Conservation (phyloP, 2,113 vertebrate genomes). For the Alces alces region DNA sequence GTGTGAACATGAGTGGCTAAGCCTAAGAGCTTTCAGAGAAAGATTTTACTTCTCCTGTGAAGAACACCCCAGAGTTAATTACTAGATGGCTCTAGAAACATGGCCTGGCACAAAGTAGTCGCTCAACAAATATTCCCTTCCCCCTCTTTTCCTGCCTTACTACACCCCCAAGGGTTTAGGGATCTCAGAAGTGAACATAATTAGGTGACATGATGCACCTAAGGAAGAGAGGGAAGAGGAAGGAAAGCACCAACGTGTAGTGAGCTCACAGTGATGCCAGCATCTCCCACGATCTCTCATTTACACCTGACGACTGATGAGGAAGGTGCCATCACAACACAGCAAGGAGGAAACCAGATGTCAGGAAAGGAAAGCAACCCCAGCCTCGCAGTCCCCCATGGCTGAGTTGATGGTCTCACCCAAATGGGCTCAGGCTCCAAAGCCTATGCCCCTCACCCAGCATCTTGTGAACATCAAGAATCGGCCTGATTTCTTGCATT, state of each 20-base stretch:
- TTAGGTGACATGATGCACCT: not conserved
- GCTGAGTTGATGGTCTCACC: not conserved
- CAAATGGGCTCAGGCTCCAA: not conserved
- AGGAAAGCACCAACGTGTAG: not conserved
- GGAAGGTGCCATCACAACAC: not conserved
- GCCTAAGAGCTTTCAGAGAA: not conserved
- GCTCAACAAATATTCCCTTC: not conserved
- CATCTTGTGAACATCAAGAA: not conserved
- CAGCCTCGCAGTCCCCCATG: not conserved
- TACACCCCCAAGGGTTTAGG: not conserved
- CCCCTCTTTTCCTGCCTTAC: not conserved
- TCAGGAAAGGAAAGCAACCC: not conserved
- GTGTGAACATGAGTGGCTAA: not conserved
- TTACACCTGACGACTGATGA: not conserved
- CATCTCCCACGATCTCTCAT: not conserved
- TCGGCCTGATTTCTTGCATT: not conserved
- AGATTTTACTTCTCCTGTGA: not conserved
- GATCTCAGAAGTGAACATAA: not conserved
- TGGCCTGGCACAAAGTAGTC: not conserved
- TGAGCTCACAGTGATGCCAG: rapidly evolving
- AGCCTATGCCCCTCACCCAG: not conserved
- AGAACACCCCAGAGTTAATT: not conserved
- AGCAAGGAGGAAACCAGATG: not conserved
- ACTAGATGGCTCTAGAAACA: not conserved
- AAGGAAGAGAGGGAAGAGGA: not conserved